phyloP scores from a whole-genome alignment of 1,140 invertebrate species.

The Venustaconcha ellipsiformis region DNA sequence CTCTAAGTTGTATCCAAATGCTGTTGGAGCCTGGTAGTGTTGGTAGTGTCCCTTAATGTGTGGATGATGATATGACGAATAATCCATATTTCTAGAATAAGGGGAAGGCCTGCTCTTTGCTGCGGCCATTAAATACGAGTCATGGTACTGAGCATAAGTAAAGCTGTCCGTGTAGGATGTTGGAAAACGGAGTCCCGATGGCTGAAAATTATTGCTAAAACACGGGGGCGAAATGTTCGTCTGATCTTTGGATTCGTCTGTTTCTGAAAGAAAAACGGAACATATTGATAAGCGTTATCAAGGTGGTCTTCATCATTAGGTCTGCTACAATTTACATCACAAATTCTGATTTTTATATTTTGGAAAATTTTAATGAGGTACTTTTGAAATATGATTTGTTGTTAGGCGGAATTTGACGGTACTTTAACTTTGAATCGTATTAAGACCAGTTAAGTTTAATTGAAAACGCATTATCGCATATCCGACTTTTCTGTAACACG shows the following conservation, averaged over 20 bases:
- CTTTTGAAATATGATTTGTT: too few species aligned
- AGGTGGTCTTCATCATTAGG: neutral
- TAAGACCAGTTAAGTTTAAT: too few species aligned
- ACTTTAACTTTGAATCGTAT: too few species aligned
- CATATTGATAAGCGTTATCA: neutral
- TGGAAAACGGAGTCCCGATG: constrained; percentile 37
- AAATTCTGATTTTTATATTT: neutral
- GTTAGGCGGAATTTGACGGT: too few species aligned
- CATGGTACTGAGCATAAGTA: constrained; percentile 42
- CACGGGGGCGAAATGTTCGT: constrained; percentile 27
- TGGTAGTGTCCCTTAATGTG: constrained; percentile 37
- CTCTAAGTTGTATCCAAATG: constrained; percentile 44
- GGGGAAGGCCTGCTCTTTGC: constrained; percentile 41
- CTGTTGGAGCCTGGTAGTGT: constrained; percentile 35
- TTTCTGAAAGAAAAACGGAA: constrained; percentile 32
- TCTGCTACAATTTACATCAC: neutral
- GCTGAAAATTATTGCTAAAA: constrained; percentile 22
- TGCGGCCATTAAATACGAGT: constrained; percentile 45
- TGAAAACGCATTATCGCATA: too few species aligned
- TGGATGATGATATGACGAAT: constrained; percentile 36
- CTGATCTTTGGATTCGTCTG: constrained; percentile 33
- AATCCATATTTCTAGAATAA: constrained; percentile 41
- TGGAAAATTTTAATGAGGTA: neutral
- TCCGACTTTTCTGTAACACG: too few species aligned
- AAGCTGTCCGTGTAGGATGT: constrained; percentile 37